Percentiles rank a stretch among this genome's conserved stretches.
phyloP scores from a whole-genome alignment of 2,888 invertebrate genomes.

The Tridacna crocea region DNA sequence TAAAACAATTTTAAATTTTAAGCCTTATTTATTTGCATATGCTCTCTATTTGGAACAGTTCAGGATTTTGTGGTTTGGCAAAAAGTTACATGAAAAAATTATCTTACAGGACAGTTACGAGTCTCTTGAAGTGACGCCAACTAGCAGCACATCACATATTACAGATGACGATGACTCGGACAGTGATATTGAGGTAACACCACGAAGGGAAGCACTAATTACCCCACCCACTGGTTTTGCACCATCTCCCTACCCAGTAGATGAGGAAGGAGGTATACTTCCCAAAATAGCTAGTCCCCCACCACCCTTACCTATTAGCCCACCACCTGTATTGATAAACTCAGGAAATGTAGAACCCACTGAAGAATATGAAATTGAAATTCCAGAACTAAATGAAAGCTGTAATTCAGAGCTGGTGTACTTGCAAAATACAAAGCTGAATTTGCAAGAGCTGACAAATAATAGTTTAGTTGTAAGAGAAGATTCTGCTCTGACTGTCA shows the following conservation, averaged over 20 bases:
- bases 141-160: slow-evolving; percentile 45
- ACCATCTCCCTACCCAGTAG: slow-evolving; percentile 50
- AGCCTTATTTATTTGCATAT: no score
- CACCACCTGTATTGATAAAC: slow-evolving; percentile 54
- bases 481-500: slow-evolving; percentile 52
- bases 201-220: slow-evolving; percentile 54
- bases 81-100: background rate
- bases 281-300: slow-evolving; percentile 56
- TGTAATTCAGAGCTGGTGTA: slow-evolving; percentile 64
- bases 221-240: slow-evolving; percentile 66
- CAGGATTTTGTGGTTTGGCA: no score
- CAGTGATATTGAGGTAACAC: slow-evolving; percentile 49
- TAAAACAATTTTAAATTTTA: no score
- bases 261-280: slow-evolving; percentile 42
- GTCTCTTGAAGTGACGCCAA: slow-evolving; percentile 57
- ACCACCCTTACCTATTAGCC: slow-evolving; percentile 66
- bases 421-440: slow-evolving; percentile 48
- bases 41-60: no score
- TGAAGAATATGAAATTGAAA: slow-evolving; percentile 42
- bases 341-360: background rate
- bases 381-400: slow-evolving; percentile 66
- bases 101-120: slow-evolving; percentile 55
- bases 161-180: slow-evolving; percentile 48
- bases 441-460: slow-evolving; percentile 19
- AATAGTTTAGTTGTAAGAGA: slow-evolving; percentile 51